Evolutionary conservation across 2,797 vertebrate genomes (phyloP).

Genomic region (Lagodon rhomboides): DNA sequence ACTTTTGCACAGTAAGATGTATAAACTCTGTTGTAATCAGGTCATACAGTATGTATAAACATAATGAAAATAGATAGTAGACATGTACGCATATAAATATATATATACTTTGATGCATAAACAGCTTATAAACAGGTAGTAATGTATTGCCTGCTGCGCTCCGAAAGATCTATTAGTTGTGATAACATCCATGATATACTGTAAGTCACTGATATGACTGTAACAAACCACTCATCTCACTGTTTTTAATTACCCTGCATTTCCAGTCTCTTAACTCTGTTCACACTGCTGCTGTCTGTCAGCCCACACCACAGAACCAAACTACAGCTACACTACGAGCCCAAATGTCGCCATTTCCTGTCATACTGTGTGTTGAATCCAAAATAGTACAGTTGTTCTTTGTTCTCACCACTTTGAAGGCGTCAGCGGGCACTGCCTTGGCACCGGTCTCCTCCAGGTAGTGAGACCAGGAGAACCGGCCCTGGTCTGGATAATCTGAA

Average conservation of each 20-base stretch:
- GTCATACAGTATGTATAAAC: no score
- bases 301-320: background rate
- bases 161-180: background rate
- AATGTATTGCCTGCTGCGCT: background rate
- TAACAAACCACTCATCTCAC: background rate
- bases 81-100: no score
- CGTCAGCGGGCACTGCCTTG: constrained; percentile 90
- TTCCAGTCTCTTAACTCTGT: background rate
- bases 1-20: background rate
- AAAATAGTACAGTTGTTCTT: background rate
- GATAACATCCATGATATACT: background rate
- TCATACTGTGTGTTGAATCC: background rate
- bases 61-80: no score
- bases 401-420: constrained; percentile 92
- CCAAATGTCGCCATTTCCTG: background rate
- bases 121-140: no score
- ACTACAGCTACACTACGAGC: background rate
- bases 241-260: background rate
- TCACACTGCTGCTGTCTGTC: background rate
- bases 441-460: constrained; percentile 95
- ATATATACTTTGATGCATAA: no score
- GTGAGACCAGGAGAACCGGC: constrained; percentile 93
- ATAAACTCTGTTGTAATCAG: background rate
- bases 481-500: constrained; percentile 94
- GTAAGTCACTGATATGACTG: background rate